phyloP scores from a whole-genome alignment of 2,888 invertebrate species.

The Dicyrtoma fusca region DNA sequence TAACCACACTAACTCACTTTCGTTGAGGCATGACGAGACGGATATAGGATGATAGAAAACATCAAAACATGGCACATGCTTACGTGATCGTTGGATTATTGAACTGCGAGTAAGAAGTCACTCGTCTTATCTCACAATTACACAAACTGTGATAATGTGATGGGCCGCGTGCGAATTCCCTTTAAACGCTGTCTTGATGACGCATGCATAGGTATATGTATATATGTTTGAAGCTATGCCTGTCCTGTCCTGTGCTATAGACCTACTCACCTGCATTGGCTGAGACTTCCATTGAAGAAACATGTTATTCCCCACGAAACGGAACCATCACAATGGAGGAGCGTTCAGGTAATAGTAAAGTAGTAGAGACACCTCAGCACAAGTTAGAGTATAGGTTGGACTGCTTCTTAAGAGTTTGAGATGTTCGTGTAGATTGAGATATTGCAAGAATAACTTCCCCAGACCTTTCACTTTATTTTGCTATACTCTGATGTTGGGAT shows the following conservation, averaged over 20 bases:
- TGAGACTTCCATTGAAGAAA: not conserved
- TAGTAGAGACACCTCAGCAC: no score
- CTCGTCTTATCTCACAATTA: not conserved
- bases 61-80: no score
- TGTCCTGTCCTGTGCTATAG: no score
- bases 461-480: conserved; percentile 29
- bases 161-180: not conserved
- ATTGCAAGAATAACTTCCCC: conserved; percentile 34
- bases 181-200: not conserved
- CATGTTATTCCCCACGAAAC: not conserved
- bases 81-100: not conserved
- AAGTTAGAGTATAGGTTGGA: no score
- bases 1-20: conserved; percentile 20
- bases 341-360: not conserved
- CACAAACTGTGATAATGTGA: not conserved
- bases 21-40: conserved; percentile 8
- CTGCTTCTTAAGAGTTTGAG: no score
- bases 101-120: not conserved
- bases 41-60: conserved; percentile 2
- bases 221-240: no score
- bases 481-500: conserved; percentile 30
- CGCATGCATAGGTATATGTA: no score
- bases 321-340: not conserved
- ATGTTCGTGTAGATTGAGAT: conserved; percentile 5
- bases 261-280: not conserved